phyloP scores from a whole-genome alignment of 2,113 vertebrate genomes.

The Scomber japonicus region DNA sequence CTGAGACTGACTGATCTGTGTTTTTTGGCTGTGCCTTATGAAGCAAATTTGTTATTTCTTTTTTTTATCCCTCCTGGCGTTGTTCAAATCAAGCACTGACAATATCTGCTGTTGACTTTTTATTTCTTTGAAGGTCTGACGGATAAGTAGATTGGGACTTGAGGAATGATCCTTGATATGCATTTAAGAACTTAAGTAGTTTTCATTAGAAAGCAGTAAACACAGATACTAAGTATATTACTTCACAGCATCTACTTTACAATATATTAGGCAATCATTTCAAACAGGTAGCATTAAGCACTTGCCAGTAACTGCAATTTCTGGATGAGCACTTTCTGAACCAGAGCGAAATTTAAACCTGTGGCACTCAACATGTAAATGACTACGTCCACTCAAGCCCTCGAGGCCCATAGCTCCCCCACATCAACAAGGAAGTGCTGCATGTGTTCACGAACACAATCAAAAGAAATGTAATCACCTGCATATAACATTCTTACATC shows the following conservation, averaged over 20 bases:
- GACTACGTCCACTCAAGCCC: constrained; percentile 69
- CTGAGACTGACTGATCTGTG: constrained; percentile 3
- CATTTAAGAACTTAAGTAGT: background rate
- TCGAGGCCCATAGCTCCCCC: constrained; percentile 57
- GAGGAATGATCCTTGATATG: constrained; percentile 15
- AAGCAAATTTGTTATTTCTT: constrained; percentile 2
- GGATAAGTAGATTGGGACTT: background rate
- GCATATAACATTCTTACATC: constrained; percentile 16
- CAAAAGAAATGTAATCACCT: constrained; percentile 54
- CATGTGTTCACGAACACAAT: constrained; percentile 53
- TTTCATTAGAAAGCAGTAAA: constrained; percentile 41
- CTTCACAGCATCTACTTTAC: constrained; percentile 39
- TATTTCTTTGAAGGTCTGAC: background rate
- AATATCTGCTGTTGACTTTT: constrained; percentile 6
- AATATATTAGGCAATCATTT: constrained; percentile 69
- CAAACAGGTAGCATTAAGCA: constrained; percentile 72
- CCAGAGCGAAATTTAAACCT: constrained; percentile 56
- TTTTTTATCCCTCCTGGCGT: constrained; percentile 5
- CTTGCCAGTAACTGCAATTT: constrained; percentile 62
- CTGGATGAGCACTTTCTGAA: constrained; percentile 62
- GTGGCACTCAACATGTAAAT: constrained; percentile 70
- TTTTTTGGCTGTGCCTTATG: background rate
- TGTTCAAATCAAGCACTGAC: background rate
- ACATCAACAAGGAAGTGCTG: constrained; percentile 45
- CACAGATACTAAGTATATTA: constrained; percentile 45